Conservation (phyloP, 2,888 invertebrate genomes). For the Athalia rosae region DNA sequence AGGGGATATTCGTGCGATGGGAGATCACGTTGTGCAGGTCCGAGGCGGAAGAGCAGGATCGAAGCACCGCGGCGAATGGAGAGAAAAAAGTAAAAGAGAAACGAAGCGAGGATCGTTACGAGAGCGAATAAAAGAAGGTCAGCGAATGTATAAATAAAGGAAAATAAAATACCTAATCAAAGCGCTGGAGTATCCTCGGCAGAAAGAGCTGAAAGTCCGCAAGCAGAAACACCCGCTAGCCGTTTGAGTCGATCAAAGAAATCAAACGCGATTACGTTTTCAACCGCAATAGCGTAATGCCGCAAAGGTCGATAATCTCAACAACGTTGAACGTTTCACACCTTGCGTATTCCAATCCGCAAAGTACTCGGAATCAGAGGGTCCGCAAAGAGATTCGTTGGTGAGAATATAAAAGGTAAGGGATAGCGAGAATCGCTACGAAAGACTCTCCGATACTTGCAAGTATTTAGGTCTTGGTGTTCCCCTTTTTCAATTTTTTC, state of each 20-base stretch:
- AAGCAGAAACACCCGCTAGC: conserved; percentile 3
- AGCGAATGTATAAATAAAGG: background rate
- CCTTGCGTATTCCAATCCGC: too few relatives aligned
- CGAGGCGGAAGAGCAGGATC: too few relatives aligned
- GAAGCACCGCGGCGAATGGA: background rate
- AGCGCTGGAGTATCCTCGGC: background rate
- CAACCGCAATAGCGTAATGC: background rate
- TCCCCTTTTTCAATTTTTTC: background rate
- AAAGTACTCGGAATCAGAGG: background rate
- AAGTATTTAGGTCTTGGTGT: too few relatives aligned
- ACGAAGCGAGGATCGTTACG: background rate
- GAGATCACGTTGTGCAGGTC: background rate
- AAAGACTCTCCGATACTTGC: background rate
- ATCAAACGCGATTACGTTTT: background rate
- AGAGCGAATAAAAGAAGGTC: conserved; percentile 1
- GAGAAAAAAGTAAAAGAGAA: background rate
- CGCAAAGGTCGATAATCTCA: too few relatives aligned
- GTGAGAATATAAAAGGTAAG: background rate
- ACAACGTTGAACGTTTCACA: too few relatives aligned
- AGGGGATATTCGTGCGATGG: background rate
- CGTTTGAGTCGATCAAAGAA: conserved; percentile 54
- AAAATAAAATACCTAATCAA: background rate
- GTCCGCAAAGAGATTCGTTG: background rate
- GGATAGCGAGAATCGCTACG: conserved; percentile 3
- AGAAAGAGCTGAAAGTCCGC: background rate